Percentiles rank a stretch among this genome's conserved stretches.
phyloP scores from a whole-genome alignment of 1,140 invertebrate species.

The Agrypnia vestita region DNA sequence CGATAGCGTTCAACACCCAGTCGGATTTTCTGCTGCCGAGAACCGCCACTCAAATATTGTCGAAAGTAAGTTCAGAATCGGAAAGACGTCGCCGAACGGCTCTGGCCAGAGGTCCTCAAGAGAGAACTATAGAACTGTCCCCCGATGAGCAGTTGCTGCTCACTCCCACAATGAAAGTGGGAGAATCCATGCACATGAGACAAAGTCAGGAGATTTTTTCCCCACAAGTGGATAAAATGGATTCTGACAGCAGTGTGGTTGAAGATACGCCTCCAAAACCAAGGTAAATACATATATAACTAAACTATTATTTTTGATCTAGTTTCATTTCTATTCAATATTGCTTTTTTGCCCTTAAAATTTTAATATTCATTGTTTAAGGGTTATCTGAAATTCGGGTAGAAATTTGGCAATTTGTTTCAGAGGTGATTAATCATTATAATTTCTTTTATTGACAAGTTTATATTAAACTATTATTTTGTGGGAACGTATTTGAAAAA shows the following conservation, averaged over 20 bases:
- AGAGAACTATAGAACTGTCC: conserved; percentile 35
- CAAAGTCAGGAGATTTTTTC: conserved; percentile 57
- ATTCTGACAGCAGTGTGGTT: conserved; percentile 66
- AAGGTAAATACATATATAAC: conserved; percentile 58
- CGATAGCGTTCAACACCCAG: neutral
- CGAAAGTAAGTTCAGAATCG: too few species aligned
- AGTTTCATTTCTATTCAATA: too few species aligned
- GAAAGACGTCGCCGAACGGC: neutral
- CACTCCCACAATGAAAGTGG: conserved; percentile 42
- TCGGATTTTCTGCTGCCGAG: neutral
- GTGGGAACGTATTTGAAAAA: too few species aligned
- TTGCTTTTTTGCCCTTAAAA: too few species aligned
- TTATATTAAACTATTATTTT: too few species aligned
- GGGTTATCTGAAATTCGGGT: too few species aligned
- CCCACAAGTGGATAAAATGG: conserved; percentile 63
- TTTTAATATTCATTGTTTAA: too few species aligned
- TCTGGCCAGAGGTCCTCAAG: conserved; percentile 5
- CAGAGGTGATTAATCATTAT: too few species aligned
- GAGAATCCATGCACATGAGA: conserved; percentile 48
- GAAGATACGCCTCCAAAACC: conserved; percentile 69
- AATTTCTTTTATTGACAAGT: too few species aligned
- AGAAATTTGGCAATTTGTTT: too few species aligned
- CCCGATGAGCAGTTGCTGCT: conserved; percentile 35
- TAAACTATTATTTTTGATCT: too few species aligned
- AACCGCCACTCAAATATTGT: neutral